These are phyloP conservation scores for Psephotus haematonotus DNA, from an alignment of 2,113 vertebrate species.

Conservation along the genomic window DNA sequence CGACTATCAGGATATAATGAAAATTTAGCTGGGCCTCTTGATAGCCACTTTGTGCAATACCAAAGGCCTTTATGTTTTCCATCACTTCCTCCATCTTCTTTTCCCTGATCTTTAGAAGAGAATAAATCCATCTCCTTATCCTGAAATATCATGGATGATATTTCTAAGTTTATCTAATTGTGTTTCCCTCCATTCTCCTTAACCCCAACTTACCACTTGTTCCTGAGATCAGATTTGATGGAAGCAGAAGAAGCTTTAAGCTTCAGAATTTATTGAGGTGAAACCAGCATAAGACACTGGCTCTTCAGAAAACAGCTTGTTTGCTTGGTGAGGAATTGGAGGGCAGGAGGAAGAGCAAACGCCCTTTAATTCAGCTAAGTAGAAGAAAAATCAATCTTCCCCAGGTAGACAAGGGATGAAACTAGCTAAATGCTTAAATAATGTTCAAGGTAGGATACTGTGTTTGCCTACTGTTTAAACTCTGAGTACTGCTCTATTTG, in stretches of 20 bases:
- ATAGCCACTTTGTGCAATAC: conserved; percentile 15
- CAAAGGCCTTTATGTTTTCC: not conserved
- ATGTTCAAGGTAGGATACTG: not conserved
- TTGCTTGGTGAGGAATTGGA: not conserved
- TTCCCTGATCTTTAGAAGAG: not conserved
- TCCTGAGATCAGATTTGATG: not conserved
- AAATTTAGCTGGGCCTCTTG: conserved; percentile 3
- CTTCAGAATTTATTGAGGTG: not conserved
- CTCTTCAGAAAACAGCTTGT: not conserved
- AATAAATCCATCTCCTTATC: conserved; percentile 24
- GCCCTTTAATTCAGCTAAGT: not conserved
- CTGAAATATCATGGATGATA: not conserved
- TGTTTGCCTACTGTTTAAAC: not conserved
- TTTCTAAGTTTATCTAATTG: conserved; percentile 51
- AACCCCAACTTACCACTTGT: not conserved
- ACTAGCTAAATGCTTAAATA: not conserved
- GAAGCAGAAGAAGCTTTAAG: not conserved
- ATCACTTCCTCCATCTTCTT: not conserved
- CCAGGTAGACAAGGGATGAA: not conserved
- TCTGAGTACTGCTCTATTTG: not conserved
- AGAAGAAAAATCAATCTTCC: not conserved
- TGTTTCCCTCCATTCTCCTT: conserved; percentile 28
- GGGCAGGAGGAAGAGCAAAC: not conserved
- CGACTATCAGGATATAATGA: conserved; percentile 1
- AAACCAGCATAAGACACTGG: not conserved